Evolutionary conservation across 2,797 vertebrate genomes (phyloP), one percentile per base, ranked within the genome.

Genomic region (Sebastes oblongus): DNA sequence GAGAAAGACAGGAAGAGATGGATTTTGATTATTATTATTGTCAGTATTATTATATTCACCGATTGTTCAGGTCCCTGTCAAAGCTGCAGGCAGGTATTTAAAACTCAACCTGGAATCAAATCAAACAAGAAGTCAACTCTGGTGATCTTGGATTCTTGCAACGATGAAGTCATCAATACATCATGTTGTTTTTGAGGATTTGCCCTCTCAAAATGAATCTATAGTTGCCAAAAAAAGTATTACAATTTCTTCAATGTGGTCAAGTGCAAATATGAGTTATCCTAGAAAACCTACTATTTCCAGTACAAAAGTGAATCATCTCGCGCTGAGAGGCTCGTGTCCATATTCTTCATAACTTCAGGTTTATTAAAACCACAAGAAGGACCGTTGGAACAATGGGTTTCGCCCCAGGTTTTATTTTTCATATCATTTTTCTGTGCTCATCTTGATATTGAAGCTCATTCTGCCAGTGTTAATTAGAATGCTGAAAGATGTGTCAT

Each of bases 391-490:
- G 11, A 46, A 46, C 42, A 18, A 46, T 46, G 42, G 6, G 42
- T 54, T 64, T 30, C 1, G 3, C 52, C 22, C 2, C 59, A 22
- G 20, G 60, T 55, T 56, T 61, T 29, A 32, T 22, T 58, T 56
- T 34, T 59, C 59, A 24, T 20, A 16, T 8, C 3, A 5, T 24
- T 68, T 69, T 69, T 34, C 25, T 24, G 9, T 8, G 34, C 32
- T 42, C 16, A 80, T 76, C 64, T 42, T 42, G 36, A 77, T 66
- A 46, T 6, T 50, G 36, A 61, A 68, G 52, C 42, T 74, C 55
- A 30, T 72, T 5, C 16, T 30, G 67, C 46, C 29, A 34, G 39
- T 6, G 8, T 56, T 62, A 72, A 55, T 46, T 66, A 70, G 58
- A 61, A 56, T 6, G 1, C 22, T 29, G 25, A 29, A n/a, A 30